Conservation (phyloP, 2,113 vertebrate species). For the Dolichotis patagonum region DNA sequence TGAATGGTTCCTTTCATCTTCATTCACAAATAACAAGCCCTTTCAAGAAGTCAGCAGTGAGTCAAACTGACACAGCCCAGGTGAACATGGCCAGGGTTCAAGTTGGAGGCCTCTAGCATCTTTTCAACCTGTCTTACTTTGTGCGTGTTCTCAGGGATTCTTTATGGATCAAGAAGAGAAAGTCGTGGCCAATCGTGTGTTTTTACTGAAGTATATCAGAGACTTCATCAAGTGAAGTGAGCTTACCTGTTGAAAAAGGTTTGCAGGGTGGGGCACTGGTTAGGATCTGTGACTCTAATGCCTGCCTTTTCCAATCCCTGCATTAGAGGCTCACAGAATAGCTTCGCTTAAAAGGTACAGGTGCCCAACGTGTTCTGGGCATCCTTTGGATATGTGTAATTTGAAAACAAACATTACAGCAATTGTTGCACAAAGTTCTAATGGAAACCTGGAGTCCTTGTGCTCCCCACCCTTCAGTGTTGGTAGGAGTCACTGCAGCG, state of each 20-base stretch:
- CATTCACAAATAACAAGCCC: conserved; percentile 67
- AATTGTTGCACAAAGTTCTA: neutral
- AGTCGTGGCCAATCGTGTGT: neutral
- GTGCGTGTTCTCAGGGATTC: neutral
- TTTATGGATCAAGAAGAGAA: neutral
- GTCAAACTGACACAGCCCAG: neutral
- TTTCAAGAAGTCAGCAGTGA: neutral
- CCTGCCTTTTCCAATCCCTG: neutral
- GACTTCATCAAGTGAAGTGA: neutral
- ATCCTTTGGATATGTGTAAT: neutral
- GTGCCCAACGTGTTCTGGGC: neutral
- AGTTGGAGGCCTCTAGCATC: neutral
- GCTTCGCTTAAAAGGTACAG: neutral
- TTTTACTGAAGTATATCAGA: neutral
- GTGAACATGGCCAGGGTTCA: neutral
- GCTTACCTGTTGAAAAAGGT: neutral
- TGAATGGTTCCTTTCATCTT: conserved; percentile 67
- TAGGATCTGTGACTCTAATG: neutral
- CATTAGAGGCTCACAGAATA: neutral
- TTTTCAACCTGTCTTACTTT: neutral
- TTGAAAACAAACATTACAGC: neutral
- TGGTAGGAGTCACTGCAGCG: neutral
- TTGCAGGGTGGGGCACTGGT: neutral
- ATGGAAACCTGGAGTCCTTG: neutral
- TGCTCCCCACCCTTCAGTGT: neutral